Base-by-base conservation (phyloP, 2,888 invertebrate species). In the Galeruca laticollis region DNA sequence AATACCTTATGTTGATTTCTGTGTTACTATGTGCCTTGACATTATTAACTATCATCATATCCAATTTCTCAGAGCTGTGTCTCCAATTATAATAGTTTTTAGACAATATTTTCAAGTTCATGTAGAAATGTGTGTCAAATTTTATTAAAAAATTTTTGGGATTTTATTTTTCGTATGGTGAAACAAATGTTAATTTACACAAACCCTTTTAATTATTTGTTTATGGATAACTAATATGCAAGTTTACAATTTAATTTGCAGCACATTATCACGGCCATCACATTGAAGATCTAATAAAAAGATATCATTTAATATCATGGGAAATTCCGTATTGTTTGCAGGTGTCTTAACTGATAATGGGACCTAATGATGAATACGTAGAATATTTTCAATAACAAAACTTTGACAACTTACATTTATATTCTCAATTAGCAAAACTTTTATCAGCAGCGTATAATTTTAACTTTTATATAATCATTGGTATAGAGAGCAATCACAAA, bases 281-380 rank as follows among this genome's bases (percentile, higher is more conserved):
- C 74, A 78, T 77, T 78, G 76, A 77, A 78, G 79, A 80, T 80
- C 71, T 75, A 73, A 73, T 72, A 68, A 72, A 60, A 60, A 73
- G 76, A 78, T 78, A 78, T 73, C 73, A 72, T 76, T 78, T 75
- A 66, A 77, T 76, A 78, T 77, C 76, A 77, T 80, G 80, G 73
- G 80, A 80, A 78, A 76, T 69, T 79, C 73, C 68, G 73, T 73
- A 73, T 57, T 71, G 67, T 72, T 62, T 70, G 77, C 80, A 80
- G 80, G 78, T 80, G 80, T 71, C 69, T 71, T 61, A 64, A 70
- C 76, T 78, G 80, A 80, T 80, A 80, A 77, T 79, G 73, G 73
- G 69, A 71, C 74, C 77, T 47, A 47, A 60, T 47, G 75, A 76
- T 76, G 75, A 75, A 75, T 75, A 76, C 63, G 73, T 71, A 72